Conservation (phyloP, 1,140 invertebrate species). For the Lanistes nyassanus region DNA sequence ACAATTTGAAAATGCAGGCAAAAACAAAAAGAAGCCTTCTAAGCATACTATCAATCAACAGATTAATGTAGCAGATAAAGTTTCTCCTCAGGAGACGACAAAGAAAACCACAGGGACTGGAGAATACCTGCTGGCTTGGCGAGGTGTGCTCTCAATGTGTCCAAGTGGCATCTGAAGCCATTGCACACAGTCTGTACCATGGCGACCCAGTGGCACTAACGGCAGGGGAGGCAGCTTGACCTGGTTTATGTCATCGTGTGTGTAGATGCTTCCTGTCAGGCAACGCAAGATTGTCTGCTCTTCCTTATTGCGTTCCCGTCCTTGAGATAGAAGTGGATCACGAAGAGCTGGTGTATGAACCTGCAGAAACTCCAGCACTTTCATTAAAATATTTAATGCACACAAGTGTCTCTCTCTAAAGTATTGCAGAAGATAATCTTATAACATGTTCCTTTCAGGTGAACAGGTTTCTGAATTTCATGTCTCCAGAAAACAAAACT, state of each 20-base stretch:
- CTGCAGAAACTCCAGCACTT: slow-evolving; percentile 33
- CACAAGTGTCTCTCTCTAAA: too few species aligned
- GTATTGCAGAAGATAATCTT: too few species aligned
- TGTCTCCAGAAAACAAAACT: too few species aligned
- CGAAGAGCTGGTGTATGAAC: slow-evolving; percentile 47
- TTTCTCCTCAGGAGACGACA: background rate
- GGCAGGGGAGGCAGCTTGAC: slow-evolving; percentile 61
- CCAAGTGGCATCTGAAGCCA: slow-evolving; percentile 61
- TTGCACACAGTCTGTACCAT: slow-evolving; percentile 53
- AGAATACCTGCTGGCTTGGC: slow-evolving; percentile 59
- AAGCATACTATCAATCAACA: background rate
- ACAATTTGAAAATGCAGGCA: background rate
- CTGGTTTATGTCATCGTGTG: slow-evolving; percentile 58
- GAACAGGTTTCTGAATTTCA: too few species aligned
- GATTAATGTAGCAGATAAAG: too few species aligned
- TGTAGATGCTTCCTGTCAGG: slow-evolving; percentile 55
- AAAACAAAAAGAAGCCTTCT: background rate
- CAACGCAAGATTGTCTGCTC: slow-evolving; percentile 61
- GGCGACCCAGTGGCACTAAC: slow-evolving; percentile 58
- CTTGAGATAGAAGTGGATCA: slow-evolving; percentile 58
- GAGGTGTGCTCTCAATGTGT: slow-evolving; percentile 59
- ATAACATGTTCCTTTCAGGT: too few species aligned
- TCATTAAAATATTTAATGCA: too few species aligned
- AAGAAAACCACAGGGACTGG: background rate
- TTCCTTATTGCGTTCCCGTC: slow-evolving; percentile 50